Evolutionary conservation across 2,888 invertebrate species (phyloP), one percentile per base, ranked within the genome.

Genomic region (Acronicta alni): DNA sequence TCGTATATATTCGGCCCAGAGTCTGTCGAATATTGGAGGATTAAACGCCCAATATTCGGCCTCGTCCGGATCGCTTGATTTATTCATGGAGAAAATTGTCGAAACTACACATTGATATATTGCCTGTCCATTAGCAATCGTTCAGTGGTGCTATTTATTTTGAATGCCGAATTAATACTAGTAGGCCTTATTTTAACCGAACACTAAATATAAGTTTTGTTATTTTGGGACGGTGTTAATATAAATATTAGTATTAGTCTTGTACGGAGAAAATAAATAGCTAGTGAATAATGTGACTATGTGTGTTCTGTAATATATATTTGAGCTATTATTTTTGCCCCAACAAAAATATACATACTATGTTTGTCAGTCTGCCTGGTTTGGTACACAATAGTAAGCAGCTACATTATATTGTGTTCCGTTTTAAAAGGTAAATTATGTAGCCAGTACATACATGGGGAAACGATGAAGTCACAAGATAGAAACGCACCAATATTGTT

Each of bases 41-140:
- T 73, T 73, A 68, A 72, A 57, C 23, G 52, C 54, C 49, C 45
- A 68, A 68, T 59, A 60, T 56, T 58, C 64, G 20, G 53, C 55
- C 43, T 41, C 46, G 26, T 20, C 17, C 23, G 56, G 38, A 44
- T 49, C 49, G 38, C n/a, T 47, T 41, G 58, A 67, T 74, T 77
- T 77, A 74, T 77, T 69, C 77, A 74, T 53, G 70, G 46, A 70
- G 75, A 74, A 74, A 77, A 74, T 74, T 77, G 71, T 53, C 71
- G 61, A 74, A 69, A 77, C 68, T 68, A 56, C 67, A 56, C 48
- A 53, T 58, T 67, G 52, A 55, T 59, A 57, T 75, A 77, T 74
- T 63, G 70, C 53, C 42, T 38, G 55, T 73, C 60, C 60, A 77
- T 73, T 65, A 60, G 64, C 46, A 47, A 68, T 60, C 53, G 60